These are phyloP conservation scores for Dendronephthya gigantea DNA, from an alignment of 64 coral and sea anemone genomes.

Conservation along the genomic window DNA sequence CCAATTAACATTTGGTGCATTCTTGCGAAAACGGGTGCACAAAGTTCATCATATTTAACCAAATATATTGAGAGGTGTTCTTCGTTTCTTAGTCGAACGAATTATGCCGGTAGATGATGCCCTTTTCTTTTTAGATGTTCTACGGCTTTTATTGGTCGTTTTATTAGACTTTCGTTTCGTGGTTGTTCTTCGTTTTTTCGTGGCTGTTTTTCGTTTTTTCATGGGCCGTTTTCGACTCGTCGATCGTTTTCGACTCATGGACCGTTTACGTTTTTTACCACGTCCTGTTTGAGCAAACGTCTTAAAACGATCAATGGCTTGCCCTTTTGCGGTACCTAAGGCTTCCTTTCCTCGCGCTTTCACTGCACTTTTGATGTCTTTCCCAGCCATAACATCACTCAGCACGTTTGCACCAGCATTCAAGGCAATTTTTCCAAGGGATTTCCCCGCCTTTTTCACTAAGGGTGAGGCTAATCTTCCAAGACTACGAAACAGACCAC, in stretches of 20 bases:
- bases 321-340: neutral
- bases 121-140: neutral
- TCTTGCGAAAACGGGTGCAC: too few species aligned
- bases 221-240: neutral
- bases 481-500: conserved; percentile 21
- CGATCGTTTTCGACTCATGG: neutral
- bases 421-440: conserved; percentile 27
- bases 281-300: neutral
- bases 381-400: conserved; percentile 20
- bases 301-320: neutral
- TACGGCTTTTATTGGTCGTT: neutral
- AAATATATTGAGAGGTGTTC: too few species aligned
- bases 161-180: too few species aligned
- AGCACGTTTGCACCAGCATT: conserved; percentile 29
- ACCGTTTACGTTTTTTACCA: neutral
- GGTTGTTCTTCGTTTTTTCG: too few species aligned
- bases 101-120: too few species aligned
- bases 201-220: neutral
- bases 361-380: neutral
- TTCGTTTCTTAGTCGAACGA: too few species aligned
- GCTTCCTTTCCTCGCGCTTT: neutral
- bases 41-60: too few species aligned
- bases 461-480: conserved; percentile 9
- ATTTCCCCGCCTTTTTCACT: neutral
- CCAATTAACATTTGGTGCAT: too few species aligned